Conservation (phyloP, 2,797 vertebrate species). For the Acestrorhynchus altus region DNA sequence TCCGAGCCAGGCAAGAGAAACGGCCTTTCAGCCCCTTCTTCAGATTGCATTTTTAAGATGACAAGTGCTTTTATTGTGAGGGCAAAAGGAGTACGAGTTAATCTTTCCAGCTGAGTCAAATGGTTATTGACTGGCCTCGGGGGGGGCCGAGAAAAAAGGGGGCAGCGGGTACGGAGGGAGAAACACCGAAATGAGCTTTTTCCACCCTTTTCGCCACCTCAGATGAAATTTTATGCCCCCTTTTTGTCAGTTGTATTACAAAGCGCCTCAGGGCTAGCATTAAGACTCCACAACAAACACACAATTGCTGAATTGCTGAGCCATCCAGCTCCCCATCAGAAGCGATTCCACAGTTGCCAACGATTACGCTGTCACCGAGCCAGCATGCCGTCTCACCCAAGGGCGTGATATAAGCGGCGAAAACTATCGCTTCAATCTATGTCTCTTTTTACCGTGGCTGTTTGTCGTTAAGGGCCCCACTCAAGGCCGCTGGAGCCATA, state of each 20-base stretch:
- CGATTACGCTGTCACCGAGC: conserved; percentile 56
- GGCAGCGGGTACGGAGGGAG: conserved; percentile 2
- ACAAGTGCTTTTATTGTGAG: conserved; percentile 71
- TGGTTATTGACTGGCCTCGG: conserved; percentile 68
- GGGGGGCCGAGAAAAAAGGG: conserved; percentile 56
- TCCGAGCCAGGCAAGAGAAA: conserved; percentile 69
- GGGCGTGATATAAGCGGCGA: conserved; percentile 61
- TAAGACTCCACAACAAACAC: conserved; percentile 38
- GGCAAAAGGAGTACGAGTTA: conserved; percentile 69
- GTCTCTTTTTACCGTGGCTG: conserved; percentile 74
- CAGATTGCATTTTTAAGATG: conserved; percentile 69
- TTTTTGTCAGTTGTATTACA: conserved; percentile 67
- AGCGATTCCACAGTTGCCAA: conserved; percentile 40
- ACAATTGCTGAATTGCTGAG: conserved; percentile 29
- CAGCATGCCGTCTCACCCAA: conserved; percentile 53
- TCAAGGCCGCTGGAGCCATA: conserved; percentile 74
- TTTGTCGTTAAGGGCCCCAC: conserved; percentile 64
- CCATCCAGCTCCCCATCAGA: conserved; percentile 23
- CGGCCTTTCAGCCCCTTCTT: conserved; percentile 69
- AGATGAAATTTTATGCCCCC: conserved; percentile 63
- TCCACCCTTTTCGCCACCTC: conserved; percentile 26
- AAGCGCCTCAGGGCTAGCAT: conserved; percentile 51
- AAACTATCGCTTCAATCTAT: conserved; percentile 69
- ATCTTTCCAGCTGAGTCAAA: conserved; percentile 71
- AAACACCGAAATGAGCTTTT: conserved; percentile 46